Base-by-base conservation (phyloP, 2,113 vertebrate species). In the Dermatemys mawii region DNA sequence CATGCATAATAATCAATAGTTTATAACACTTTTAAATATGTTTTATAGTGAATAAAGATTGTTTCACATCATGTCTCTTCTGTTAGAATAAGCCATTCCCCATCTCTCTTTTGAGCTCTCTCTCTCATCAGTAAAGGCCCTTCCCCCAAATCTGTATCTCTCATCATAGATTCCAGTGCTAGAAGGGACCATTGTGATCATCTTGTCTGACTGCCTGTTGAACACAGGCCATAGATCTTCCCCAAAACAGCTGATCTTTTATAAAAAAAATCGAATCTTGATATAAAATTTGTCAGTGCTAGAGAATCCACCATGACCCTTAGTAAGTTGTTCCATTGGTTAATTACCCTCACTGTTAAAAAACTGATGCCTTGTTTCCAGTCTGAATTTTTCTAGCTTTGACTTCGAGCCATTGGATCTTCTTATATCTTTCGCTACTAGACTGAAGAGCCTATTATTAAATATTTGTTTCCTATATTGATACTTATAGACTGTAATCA, bases 1-100 rank as follows among this genome's bases (percentile, higher is more conserved):
- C 13, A 73, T 92, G 73, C 67, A 93, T 93, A 96, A 93, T 90
- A 95, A 88, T 89, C 91, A 27, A 14, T 93, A 70, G 17, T 83
- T 51, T 1, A 2, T 26, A 63, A 49, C 76, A 11, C 1, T 76
- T 81, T 92, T 89, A 86, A 13, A 84, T 88, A 53, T 27, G 70
- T 67, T 95, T 92, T 70, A 46, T 14, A 27, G 26, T 76, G 73
- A 76, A 76, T 41, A 76, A 73, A 73, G 73, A 26, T 49, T 11
- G 83, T 88, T 94, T 55, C 63, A 38, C 16, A 50, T 53, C 0
- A 78, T 81, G 24, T 91, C 32, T 95, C 1, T 35, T n/a, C 3
- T 38, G 16, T 88, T 78, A 81, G n/a, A 50, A 60, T 51, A 27
- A 54, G 14, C 4, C 26, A 19, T 35, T 88, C 81, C 44, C 48